Evolutionary conservation across 2,888 invertebrate species (phyloP), one percentile per base, ranked within the genome.

Genomic region (Tipula unca): DNA sequence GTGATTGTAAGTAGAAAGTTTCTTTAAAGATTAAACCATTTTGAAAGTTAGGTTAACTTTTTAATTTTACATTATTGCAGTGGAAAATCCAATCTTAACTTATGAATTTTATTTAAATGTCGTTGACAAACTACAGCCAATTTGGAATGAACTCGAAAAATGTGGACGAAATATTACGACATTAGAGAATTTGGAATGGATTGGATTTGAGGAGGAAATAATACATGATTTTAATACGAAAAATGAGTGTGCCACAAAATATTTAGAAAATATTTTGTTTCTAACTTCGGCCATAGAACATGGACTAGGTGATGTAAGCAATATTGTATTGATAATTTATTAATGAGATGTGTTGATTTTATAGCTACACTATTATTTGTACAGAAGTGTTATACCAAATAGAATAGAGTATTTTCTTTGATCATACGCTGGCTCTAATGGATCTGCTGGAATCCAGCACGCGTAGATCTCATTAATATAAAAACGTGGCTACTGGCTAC

Each of bases 251-350:
- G 20, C 39, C 29, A 87, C 87, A n/a, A 85, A 32, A 5, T 82
- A 85, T 10, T 86, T 88, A 2, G 89, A 89, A 87, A 87, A 87
- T 1, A 36, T 88, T 54, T 86, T 90, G 17, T 85, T 89, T 1
- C 85, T 89, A 3, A 89, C 89, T 4, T 87, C 90, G 0, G 2
- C 88, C 3, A 39, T 89, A 10, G 89, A 89, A 86, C 88, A 89
- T 86, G 88, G 88, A 4, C 82, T 90, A 6, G 89, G 88, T 5
- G 89, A 89, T 87, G 87, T 69, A 69, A 69, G 69, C 10, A 69
- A 6, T 2, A 32, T 0, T 32, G 32, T 32, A 6, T 32, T 32
- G 5, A 6, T n/a, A 32, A 32, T 32, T 32, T 32, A 32, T 32
- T 32, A 32, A 6, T 32, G 32, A 3, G 3, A 3, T 3, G 32